A percentile compares a stretch with the other conserved stretches of the same genome.
phyloP scores from a whole-genome alignment of 53 echinoderm and acorn worm genomes.

The Henricia sp. region DNA sequence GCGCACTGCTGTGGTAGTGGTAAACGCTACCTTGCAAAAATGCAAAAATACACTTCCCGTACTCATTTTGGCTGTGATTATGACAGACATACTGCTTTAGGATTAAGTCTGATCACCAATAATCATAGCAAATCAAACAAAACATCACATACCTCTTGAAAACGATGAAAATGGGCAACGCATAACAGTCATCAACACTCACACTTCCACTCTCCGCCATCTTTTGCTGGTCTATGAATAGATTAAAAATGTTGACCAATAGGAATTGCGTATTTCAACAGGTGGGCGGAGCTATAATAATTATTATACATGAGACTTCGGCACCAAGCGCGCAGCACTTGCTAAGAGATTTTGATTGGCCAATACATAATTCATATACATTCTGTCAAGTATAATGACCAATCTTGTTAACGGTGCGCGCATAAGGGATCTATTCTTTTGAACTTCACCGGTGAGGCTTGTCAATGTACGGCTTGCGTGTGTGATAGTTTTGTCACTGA shows the following conservation, averaged over 20 bases:
- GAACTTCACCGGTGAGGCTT: conserved; percentile 48
- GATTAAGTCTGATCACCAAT: no score
- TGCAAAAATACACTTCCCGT: no score
- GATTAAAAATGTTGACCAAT: conserved; percentile 22
- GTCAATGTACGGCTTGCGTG: conserved; percentile 38
- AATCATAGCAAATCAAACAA: no score
- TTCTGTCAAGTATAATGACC: conserved; percentile 58
- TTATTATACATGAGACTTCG: conserved; percentile 32
- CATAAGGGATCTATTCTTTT: conserved; percentile 30
- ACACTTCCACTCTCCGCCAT: conserved; percentile 22
- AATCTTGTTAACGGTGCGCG: conserved; percentile 57
- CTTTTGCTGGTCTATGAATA: neutral
- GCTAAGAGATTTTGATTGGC: conserved; percentile 22
- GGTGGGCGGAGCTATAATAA: conserved; percentile 31
- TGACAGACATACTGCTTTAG: no score
- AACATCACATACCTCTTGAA: neutral
- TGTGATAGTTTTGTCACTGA: conserved; percentile 54
- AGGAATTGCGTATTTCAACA: conserved; percentile 47
- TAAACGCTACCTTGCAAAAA: no score
- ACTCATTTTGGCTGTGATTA: no score
- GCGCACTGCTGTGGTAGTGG: no score
- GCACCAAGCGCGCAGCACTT: neutral
- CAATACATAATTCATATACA: conserved; percentile 25
- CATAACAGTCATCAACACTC: neutral
- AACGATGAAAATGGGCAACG: neutral